A percentile compares a stretch with the other conserved stretches of the same genome.
Evolutionary conservation across 2,113 vertebrate genomes (phyloP).

Genomic region (Poeciliopsis turrubarensis): DNA sequence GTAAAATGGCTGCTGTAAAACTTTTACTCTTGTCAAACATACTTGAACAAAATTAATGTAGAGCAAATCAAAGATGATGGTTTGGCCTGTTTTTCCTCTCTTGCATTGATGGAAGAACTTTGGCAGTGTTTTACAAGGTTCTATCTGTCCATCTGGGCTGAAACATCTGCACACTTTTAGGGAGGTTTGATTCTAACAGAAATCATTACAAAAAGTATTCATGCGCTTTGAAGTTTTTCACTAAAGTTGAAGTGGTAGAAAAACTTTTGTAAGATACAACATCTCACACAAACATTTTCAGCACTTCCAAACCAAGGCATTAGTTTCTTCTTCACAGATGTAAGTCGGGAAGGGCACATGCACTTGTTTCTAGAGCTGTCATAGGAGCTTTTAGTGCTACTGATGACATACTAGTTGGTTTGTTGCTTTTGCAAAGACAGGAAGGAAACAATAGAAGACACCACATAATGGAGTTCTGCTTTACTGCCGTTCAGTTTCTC

Average conservation of each 20-base stretch:
- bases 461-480: slow-evolving; percentile 38
- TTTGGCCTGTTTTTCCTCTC: not conserved
- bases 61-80: not conserved
- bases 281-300: not conserved
- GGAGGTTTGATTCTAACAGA: slow-evolving; percentile 29
- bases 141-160: slow-evolving; percentile 27
- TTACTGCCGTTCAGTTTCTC: slow-evolving; percentile 42
- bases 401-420: slow-evolving; percentile 44
- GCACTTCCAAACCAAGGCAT: slow-evolving; percentile 26
- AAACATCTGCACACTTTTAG: slow-evolving; percentile 26
- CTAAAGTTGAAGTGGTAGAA: no score
- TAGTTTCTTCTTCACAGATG: slow-evolving; percentile 55
- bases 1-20: slow-evolving; percentile 42
- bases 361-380: slow-evolving; percentile 35
- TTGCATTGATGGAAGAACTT: not conserved
- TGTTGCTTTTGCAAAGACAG: slow-evolving; percentile 40
- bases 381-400: slow-evolving; percentile 51
- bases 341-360: slow-evolving; percentile 12
- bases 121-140: slow-evolving; percentile 22
- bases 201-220: no score
- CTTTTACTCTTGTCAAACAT: slow-evolving; percentile 29
- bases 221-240: no score
- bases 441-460: slow-evolving; percentile 63
- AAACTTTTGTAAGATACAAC: no score
- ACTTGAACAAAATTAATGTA: not conserved